These are phyloP conservation scores for Tanytarsus gracilentus DNA, from an alignment of 2,888 invertebrate genomes.

Conservation along the genomic window DNA sequence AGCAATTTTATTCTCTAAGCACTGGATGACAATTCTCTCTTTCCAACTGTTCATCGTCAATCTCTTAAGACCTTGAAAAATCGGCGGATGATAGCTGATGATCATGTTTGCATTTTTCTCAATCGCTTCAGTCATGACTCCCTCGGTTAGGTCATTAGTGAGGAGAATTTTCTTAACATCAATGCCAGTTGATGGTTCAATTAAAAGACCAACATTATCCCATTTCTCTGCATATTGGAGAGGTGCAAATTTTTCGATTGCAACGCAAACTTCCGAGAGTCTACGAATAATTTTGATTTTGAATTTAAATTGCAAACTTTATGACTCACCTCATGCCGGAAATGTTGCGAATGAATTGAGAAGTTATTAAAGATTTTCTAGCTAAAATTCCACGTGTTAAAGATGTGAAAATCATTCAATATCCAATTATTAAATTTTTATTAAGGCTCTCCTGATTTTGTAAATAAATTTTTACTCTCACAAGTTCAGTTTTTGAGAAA, in stretches of 20 bases:
- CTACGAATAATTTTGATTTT: too few relatives aligned
- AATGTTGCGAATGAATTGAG: too few relatives aligned
- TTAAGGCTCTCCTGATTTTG: too few relatives aligned
- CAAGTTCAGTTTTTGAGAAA: too few relatives aligned
- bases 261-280: conserved; percentile 45
- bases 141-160: conserved; percentile 88
- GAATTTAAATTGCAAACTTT: too few relatives aligned
- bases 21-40: conserved; percentile 68
- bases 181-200: conserved; percentile 63
- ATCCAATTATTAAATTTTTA: too few relatives aligned
- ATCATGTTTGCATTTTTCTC: conserved; percentile 63
- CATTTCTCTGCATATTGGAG: conserved; percentile 67
- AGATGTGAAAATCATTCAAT: too few relatives aligned
- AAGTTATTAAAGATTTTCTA: too few relatives aligned
- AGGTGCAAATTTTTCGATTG: conserved; percentile 62
- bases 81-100: conserved; percentile 92
- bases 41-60: conserved; percentile 77
- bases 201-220: conserved; percentile 91
- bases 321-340: too few relatives aligned
- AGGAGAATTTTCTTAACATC: conserved; percentile 54
- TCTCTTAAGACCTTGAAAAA: conserved; percentile 75
- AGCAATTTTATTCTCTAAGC: conserved; percentile 75
- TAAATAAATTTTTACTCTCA: too few relatives aligned
- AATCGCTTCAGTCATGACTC: conserved; percentile 74
- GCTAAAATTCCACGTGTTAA: too few relatives aligned